Conservation (phyloP, 2,888 invertebrate species). For the Callinectes sapidus region DNA sequence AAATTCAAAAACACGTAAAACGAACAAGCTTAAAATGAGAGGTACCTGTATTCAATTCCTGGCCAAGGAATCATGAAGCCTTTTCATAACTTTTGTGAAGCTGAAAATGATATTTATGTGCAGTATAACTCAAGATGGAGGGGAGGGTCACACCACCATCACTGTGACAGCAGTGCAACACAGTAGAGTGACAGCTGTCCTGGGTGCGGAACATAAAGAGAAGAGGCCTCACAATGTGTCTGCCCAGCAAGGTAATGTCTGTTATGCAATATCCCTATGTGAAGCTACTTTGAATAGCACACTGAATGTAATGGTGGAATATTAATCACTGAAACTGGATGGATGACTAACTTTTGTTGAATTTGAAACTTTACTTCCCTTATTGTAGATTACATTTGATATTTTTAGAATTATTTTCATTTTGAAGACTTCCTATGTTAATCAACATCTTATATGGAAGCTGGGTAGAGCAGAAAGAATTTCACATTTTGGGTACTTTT, state of each 20-base stretch:
- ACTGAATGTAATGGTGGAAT: background rate
- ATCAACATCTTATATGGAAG: too few relatives aligned
- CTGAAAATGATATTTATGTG: background rate
- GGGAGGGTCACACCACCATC: conserved; percentile 51
- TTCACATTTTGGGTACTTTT: too few relatives aligned
- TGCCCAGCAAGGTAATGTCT: conserved; percentile 42
- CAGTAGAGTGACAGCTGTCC: conserved; percentile 53
- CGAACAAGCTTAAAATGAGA: too few relatives aligned
- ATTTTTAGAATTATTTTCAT: too few relatives aligned
- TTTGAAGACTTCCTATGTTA: too few relatives aligned
- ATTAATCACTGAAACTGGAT: background rate
- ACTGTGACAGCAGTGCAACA: conserved; percentile 63
- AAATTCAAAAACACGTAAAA: too few relatives aligned
- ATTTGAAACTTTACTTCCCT: too few relatives aligned
- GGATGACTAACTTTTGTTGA: too few relatives aligned
- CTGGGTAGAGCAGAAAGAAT: too few relatives aligned
- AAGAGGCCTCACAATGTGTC: conserved; percentile 38
- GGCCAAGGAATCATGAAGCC: background rate
- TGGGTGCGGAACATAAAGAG: conserved; percentile 56
- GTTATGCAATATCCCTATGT: background rate
- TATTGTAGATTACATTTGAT: too few relatives aligned
- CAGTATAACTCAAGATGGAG: conserved; percentile 55
- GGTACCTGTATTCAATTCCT: background rate
- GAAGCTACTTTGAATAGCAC: background rate
- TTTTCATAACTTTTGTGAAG: background rate